Evolutionary conservation across 2,113 vertebrate species (phyloP), one percentile per base, ranked within the genome.

Genomic region (Amia ocellicauda): DNA sequence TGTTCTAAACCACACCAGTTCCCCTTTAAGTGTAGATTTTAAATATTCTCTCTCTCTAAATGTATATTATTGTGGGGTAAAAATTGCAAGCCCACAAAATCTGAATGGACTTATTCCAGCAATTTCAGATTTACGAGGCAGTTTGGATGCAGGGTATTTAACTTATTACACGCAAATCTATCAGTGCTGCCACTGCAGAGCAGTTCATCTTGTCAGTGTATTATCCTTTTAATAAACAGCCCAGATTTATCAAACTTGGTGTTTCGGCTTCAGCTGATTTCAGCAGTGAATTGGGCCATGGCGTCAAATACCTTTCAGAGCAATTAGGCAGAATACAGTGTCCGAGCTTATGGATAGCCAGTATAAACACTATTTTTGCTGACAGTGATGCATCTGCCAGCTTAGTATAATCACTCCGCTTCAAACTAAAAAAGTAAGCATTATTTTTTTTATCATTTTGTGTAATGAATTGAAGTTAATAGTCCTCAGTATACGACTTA

Each of bases 361-460:
- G 45, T 63, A 80, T 79, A 77, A 85, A 80, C 60, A 49, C 36
- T 54, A 61, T 36, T 70, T 79, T 68, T 72, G 69, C 81, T 78
- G 79, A 80, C 74, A 69, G 59, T 7, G 1, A 11, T 36, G 31
- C 11, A 11, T 36, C 31, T 7, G 62, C 54, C 55, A 62, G 45
- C 69, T 40, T 19, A 26, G 24, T 27, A 14, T 55, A 13, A 55
- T 28, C 47, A 23, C 20, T 31, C 41, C 31, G 27, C 59, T 36
- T 5, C 31, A 36, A 36, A 36, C 5, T 11, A 36, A 2, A n/a
- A n/a, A n/a, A n/a, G n/a, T n/a, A n/a, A 36, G 31, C 31, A 5
- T 36, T 36, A 36, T 36, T 36, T 36, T 36, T 2, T 1, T 36
- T 36, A 1, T 36, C 11, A 11, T 36, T 36, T 36, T 5, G 31